phyloP scores from a whole-genome alignment of 2,888 invertebrate genomes.

The Lithophane ornitopus region DNA sequence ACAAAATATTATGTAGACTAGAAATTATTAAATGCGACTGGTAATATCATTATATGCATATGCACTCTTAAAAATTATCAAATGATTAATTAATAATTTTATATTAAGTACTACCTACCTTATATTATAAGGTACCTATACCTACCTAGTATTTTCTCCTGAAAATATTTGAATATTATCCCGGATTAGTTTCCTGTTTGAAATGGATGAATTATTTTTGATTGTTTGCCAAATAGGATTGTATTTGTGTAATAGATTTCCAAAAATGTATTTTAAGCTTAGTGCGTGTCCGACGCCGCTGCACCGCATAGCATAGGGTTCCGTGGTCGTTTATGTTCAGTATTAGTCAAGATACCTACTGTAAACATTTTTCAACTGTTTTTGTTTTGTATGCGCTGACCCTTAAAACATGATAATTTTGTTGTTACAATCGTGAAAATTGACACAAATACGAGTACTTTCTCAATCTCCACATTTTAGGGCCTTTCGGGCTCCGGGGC shows the following conservation, averaged over 20 bases:
- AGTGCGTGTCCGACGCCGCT: neutral
- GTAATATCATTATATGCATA: neutral
- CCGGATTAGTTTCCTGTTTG: neutral
- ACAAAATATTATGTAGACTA: neutral
- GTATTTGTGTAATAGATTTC: neutral
- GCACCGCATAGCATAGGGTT: neutral
- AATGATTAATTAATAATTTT: neutral
- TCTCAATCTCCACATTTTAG: neutral
- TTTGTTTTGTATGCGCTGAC: neutral
- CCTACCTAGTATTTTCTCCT: neutral
- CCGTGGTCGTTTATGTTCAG: neutral
- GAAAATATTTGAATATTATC: neutral
- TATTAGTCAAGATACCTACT: neutral
- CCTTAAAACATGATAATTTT: neutral
- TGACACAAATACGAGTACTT: neutral
- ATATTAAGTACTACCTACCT: neutral
- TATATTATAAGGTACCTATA: no score
- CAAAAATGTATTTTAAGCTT: neutral
- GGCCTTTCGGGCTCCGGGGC: neutral
- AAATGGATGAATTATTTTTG: neutral
- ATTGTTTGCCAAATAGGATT: neutral
- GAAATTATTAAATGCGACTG: neutral
- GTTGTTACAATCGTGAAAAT: neutral
- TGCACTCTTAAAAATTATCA: neutral
- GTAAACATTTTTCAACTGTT: neutral